Base-by-base conservation (phyloP, 92 coral and sea anemone genomes). In the Pocillopora grandis region DNA sequence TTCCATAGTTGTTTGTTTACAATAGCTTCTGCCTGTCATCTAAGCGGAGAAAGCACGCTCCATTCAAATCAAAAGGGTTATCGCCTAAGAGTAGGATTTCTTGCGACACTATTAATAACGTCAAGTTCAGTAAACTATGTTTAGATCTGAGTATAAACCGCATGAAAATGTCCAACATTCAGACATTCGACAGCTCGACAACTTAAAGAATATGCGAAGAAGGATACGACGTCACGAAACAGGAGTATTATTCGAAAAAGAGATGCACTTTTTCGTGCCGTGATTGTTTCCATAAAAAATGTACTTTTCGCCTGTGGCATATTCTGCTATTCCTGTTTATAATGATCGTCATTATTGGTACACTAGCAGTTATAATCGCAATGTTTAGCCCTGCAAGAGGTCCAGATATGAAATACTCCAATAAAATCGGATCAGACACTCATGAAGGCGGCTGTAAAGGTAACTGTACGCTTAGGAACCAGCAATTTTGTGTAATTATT, bases 291-390 rank as follows among this genome's bases (percentile, higher is more conserved):
- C 77, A 58, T 36, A 72, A 13, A 31, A 62, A 23, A 63, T 73
- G 73, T 31, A 10, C 65, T 2, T 83, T 83, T 20, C 73, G 86
- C 12, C 62, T 83, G 10, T 83, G 86, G 86, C 72, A 83, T 56
- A 9, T 73, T 63, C 20, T 83, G 19, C 11, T 83, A 55, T 73
- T 63, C 13, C n/a, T 83, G 42, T 57, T 64, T 55, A 13, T 52
- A 10, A 27, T 64, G 12, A 31, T 58, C n/a, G 62, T 48, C 20
- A 62, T 74, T 27, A 83, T 73, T 4, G 72, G 64, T 0, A n/a
- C 23, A 17, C 10, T 84, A 58, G 58, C 42, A 0, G 10, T 84
- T 33, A 49, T 84, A 52, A 68, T 84, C 70, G 62, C 77, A 16
- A 76, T 67, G 83, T 18, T 76, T 56, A 82, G 82, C 20, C 82